Conservation (phyloP, 2,113 vertebrate genomes). For the Onychostruthus taczanowskii region DNA sequence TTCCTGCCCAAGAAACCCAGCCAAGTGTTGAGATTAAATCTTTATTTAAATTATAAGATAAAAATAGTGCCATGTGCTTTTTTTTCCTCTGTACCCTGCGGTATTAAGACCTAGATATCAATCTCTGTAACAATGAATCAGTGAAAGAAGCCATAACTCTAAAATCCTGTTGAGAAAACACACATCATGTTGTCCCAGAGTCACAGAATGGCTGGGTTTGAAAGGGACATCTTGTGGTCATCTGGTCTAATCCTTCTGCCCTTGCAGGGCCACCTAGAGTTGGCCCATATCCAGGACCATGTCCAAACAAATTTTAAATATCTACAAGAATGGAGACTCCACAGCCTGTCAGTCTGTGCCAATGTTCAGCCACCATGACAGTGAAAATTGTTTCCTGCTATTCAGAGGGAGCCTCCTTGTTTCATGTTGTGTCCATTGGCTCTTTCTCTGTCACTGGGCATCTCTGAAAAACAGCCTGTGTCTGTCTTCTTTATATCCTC, state of each 20-base stretch:
- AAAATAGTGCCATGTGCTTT: slow-evolving; percentile 31
- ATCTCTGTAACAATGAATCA: neutral
- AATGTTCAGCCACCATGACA: neutral
- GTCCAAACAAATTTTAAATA: neutral
- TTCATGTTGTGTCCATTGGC: neutral
- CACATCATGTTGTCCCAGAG: accelerated
- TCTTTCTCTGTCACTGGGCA: neutral
- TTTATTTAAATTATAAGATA: slow-evolving; percentile 35
- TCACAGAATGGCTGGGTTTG: neutral
- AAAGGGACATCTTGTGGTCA: neutral
- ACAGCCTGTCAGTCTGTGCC: neutral
- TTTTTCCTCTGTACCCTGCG: neutral
- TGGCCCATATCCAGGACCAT: neutral
- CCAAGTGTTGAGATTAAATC: slow-evolving; percentile 35
- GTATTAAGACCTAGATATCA: neutral
- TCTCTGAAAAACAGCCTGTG: neutral
- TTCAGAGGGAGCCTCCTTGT: neutral
- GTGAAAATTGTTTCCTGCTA: neutral
- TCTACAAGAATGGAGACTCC: neutral
- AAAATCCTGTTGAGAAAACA: neutral
- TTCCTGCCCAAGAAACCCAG: neutral
- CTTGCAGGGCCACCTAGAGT: neutral
- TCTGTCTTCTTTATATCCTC: neutral
- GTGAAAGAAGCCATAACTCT: neutral
- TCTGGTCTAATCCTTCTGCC: neutral